phyloP scores from a whole-genome alignment of 2,797 vertebrate species.

The Lepus townsendii region DNA sequence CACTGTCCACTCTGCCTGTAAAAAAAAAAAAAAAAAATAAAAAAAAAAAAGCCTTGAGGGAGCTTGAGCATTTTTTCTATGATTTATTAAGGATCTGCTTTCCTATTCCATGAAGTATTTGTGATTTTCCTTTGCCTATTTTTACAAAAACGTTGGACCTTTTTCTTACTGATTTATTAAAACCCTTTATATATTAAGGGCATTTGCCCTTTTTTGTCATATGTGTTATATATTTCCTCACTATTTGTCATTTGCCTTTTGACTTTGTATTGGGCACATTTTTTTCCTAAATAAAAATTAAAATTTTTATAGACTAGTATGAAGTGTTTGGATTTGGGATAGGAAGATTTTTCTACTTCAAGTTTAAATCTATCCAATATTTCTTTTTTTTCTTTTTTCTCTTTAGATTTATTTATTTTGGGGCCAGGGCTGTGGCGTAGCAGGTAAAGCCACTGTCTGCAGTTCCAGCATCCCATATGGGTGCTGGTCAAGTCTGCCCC shows the following conservation, averaged over 20 bases:
- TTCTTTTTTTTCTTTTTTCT: neutral
- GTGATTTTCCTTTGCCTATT: neutral
- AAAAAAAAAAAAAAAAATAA: too few species aligned
- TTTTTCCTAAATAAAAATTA: constrained; percentile 28
- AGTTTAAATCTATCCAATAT: neutral
- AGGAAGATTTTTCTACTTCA: neutral
- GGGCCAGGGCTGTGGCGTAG: neutral
- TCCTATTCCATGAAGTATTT: neutral
- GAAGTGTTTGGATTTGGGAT: neutral
- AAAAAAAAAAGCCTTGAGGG: neutral
- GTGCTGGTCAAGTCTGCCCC: too few species aligned
- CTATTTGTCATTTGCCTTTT: constrained; percentile 42
- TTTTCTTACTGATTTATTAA: constrained; percentile 38
- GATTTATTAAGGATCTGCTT: constrained; percentile 43
- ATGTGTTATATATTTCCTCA: neutral
- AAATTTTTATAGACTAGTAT: constrained; percentile 16
- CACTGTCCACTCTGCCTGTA: too few species aligned
- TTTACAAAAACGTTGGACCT: neutral
- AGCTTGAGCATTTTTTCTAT: neutral
- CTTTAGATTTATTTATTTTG: neutral
- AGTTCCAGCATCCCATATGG: too few species aligned
- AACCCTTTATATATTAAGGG: neutral
- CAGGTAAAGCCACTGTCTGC: too few species aligned
- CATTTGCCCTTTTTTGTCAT: neutral
- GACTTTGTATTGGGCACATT: neutral